Base-by-base conservation (phyloP, 2,888 invertebrate genomes). In the Drosophila suboccidentalis region DNA sequence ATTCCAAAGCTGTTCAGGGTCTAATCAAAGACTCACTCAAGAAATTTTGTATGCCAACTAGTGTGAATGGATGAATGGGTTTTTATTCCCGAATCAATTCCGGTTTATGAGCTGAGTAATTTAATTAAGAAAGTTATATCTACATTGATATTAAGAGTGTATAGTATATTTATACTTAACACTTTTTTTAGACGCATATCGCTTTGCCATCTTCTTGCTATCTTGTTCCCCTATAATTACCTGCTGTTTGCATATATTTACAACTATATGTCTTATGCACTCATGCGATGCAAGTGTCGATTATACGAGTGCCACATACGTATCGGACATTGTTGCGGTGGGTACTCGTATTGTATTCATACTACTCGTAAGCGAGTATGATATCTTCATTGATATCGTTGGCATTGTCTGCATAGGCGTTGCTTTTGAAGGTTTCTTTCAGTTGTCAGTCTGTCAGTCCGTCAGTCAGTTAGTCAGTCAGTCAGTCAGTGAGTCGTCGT, bases 371-470 rank as follows among this genome's bases (percentile, higher is more conserved):
- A 46, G 11, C 36, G 36, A 36, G 13, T 36, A 63, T 75, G 82
- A 85, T 83, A 78, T 71, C 80, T 83, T 80, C 80, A 86, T 80
- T 86, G 86, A 83, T 86, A 78, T 69, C 55, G 76, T 62, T 83
- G 81, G 83, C 83, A 86, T 83, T 83, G 83, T 83, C 81, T 83
- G 66, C 71, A 67, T 61, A 75, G 78, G 50, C 46, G 78, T 79
- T 81, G 72, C 66, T 47, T 82, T 87, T 87, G 84, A 84, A 84
- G 85, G 85, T 87, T 87, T 85, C 85, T 74, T 81, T 76, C 54
- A 73, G 55, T 38, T 51, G 60, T 41, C 46, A 76, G 34, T 36
- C 34, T 4, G 29, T 9, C 29, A 13, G 41, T 63, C 8, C 8
- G 29, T 8, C 5, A 36, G 13, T 36, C 34, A 13, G 41, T 63